Evolutionary conservation across 2,113 vertebrate species (phyloP), one percentile per base, ranked within the genome.

Genomic region (Brienomyrus brachyistius): DNA sequence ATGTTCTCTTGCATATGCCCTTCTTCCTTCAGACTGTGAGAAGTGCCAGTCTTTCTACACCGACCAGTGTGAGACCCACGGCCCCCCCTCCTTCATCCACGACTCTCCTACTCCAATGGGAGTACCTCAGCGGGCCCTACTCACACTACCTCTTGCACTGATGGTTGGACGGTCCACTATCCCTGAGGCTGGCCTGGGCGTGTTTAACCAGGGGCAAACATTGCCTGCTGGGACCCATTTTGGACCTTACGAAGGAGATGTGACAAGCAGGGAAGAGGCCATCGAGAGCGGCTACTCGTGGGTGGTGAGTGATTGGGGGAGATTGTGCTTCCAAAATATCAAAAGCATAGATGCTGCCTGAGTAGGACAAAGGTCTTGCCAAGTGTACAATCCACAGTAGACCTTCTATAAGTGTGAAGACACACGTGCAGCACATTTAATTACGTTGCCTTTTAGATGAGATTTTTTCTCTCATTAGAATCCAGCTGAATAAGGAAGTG

Each of bases 221-320:
- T 90, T 97, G 35, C 94, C 94, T 0, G 80, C 95, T 2, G 97
- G 96, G 50, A 95, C 96, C 94, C 96, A 97, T 92, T 98, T 97
- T 54, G 97, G 97, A 59, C 97, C 97, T 0, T 96, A 94, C 43
- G 94, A 97, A 82, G 97, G 97, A 15, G 94, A 95, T 51, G 21
- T 94, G 89, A 95, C 94, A 1, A 94, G 95, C 1, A 93, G 93
- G 4, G 96, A 97, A 87, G 92, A 93, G 19, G 96, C 95, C 0
- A 59, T 96, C 48, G 91, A 93, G 1, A 97, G 95, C 85, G 92
- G 94, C n/a, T 96, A 96, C 90, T 96, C 97, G 40, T 98, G 97
- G 97, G 93, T 96, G 96, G 97, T 97, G 89, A 95, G 94, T 62
- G 21, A 52, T 7, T 21, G 0, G 21, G 13, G 9, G 5, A 40